phyloP scores from a whole-genome alignment of 2,113 vertebrate species.

The Scomber colias region DNA sequence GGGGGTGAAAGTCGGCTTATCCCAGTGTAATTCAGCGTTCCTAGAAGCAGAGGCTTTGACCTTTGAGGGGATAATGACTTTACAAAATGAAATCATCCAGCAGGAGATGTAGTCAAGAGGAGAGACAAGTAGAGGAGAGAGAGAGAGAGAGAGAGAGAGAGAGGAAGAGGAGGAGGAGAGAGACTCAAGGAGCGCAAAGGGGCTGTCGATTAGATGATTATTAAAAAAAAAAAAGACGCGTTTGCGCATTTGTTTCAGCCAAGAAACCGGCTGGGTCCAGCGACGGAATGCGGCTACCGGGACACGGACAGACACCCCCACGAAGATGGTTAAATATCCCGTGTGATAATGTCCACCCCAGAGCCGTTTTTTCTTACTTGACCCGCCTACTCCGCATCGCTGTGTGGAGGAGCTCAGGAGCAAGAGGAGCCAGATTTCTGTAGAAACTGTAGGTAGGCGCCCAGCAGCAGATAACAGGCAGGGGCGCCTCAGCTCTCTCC shows the following conservation, averaged over 20 bases:
- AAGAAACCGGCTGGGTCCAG: constrained; percentile 33
- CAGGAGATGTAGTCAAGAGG: constrained; percentile 65
- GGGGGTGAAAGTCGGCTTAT: constrained; percentile 56
- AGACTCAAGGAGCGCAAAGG: constrained; percentile 49
- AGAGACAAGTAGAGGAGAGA: constrained; percentile 28
- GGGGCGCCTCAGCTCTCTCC: constrained; percentile 58
- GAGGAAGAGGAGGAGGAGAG: constrained; percentile 38
- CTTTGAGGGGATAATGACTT: constrained; percentile 75
- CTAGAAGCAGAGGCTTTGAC: constrained; percentile 69
- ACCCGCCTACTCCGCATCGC: constrained; percentile 79
- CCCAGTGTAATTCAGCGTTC: constrained; percentile 62
- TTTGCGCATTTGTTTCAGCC: constrained; percentile 53
- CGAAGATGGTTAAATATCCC: constrained; percentile 69
- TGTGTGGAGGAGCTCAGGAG: constrained; percentile 59
- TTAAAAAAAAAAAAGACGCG: constrained; percentile 13
- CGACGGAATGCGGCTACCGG: constrained; percentile 67
- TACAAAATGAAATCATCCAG: constrained; percentile 78
- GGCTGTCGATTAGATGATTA: constrained; percentile 60
- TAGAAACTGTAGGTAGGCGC: constrained; percentile 60
- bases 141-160: constrained; percentile 22
- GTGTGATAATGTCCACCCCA: constrained; percentile 66
- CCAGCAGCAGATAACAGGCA: constrained; percentile 56
- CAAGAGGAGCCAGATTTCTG: constrained; percentile 56
- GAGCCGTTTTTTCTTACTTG: constrained; percentile 61
- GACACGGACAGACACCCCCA: constrained; percentile 31